phyloP scores from a whole-genome alignment of 2,888 invertebrate species.

The Protodeltote pygarga region DNA sequence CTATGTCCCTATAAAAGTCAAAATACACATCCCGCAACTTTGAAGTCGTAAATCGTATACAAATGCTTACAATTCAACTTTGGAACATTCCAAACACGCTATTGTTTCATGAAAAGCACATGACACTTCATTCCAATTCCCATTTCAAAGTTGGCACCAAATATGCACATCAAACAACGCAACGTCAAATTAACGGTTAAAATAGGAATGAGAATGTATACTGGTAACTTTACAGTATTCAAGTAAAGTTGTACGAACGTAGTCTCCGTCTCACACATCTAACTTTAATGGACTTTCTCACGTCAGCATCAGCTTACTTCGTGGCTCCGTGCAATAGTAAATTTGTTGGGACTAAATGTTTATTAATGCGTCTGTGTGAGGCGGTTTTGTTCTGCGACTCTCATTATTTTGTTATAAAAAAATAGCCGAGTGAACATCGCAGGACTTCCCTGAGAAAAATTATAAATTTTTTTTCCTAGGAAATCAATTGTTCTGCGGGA shows the following conservation, averaged over 20 bases:
- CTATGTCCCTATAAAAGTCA: too few species aligned
- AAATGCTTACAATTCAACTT: too few species aligned
- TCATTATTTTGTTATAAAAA: conserved; percentile 20
- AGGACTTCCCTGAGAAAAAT: too few species aligned
- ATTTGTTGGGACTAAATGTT: conserved; percentile 58
- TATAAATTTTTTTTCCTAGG: too few species aligned
- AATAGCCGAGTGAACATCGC: background rate
- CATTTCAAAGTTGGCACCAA: too few species aligned
- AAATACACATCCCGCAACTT: too few species aligned
- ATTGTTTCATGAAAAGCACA: too few species aligned
- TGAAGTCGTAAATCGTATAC: too few species aligned
- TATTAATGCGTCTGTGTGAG: conserved; percentile 53
- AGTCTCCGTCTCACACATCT: conserved; percentile 11
- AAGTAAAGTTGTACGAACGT: conserved; percentile 21
- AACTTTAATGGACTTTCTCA: conserved; percentile 37
- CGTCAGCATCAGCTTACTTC: conserved; percentile 23
- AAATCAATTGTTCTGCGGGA: too few species aligned
- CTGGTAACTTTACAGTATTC: conserved; percentile 19
- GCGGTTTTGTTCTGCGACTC: conserved; percentile 24
- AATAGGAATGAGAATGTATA: too few species aligned
- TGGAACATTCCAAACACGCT: too few species aligned
- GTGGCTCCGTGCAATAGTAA: conserved; percentile 49
- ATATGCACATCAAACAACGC: conserved; percentile 14
- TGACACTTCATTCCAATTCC: too few species aligned
- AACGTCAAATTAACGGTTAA: conserved; percentile 19